These are phyloP conservation scores for Hydriomena furcata DNA, from an alignment of 2,888 invertebrate genomes.

Conservation along the genomic window DNA sequence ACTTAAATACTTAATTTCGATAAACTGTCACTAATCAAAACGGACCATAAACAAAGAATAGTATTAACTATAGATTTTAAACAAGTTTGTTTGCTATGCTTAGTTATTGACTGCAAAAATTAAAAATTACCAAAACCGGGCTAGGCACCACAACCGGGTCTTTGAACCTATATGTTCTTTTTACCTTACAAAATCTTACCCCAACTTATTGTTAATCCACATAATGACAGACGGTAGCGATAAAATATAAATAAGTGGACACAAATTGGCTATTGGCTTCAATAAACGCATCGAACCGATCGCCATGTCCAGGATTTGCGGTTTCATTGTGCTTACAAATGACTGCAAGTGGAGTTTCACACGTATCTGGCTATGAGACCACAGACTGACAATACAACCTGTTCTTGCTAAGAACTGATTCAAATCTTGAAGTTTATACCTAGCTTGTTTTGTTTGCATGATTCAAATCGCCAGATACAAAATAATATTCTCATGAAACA, in stretches of 20 bases:
- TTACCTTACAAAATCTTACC: conserved; percentile 4
- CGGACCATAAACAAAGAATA: too few species aligned
- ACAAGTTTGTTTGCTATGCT: too few species aligned
- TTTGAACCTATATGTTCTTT: neutral
- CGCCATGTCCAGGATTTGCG: conserved; percentile 36
- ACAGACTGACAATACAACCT: conserved; percentile 18
- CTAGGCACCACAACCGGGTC: too few species aligned
- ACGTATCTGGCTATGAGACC: conserved; percentile 41
- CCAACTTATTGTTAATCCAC: conserved; percentile 1
- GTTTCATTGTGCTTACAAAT: conserved; percentile 46
- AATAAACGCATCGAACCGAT: conserved; percentile 29
- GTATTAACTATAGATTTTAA: too few species aligned
- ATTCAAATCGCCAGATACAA: too few species aligned
- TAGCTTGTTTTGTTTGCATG: too few species aligned
- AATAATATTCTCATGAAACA: too few species aligned
- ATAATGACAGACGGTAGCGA: conserved; percentile 14
- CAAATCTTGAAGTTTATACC: neutral
- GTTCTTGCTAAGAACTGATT: neutral
- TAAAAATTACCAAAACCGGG: too few species aligned
- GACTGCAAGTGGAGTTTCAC: conserved; percentile 37
- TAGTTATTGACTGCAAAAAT: too few species aligned
- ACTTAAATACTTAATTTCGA: too few species aligned
- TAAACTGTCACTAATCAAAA: too few species aligned
- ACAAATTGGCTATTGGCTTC: conserved; percentile 22
- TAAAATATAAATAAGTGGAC: conserved; percentile 24